Percentiles rank a stretch among this genome's conserved stretches.
Conservation (phyloP, 2,113 vertebrate genomes). For the Zeus faber region DNA sequence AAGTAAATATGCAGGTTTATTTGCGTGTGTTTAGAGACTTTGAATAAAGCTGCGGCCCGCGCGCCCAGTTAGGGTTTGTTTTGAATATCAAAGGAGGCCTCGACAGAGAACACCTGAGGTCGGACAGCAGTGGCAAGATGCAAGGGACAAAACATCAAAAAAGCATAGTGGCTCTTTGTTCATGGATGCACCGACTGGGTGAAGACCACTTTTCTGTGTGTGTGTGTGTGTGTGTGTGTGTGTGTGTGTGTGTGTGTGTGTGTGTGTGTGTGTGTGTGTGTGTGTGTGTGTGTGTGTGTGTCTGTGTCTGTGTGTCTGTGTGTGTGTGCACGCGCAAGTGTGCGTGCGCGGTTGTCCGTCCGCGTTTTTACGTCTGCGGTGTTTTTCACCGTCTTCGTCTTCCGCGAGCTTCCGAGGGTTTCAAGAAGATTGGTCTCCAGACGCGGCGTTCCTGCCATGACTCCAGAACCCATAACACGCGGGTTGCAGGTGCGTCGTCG, state of each 20-base stretch:
- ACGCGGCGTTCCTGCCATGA: too few relatives aligned
- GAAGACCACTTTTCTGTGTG: constrained; percentile 18
- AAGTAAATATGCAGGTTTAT: neutral
- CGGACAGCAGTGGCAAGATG: constrained; percentile 25
- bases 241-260: constrained; percentile 6
- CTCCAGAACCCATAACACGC: too few relatives aligned
- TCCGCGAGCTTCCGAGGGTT: too few relatives aligned
- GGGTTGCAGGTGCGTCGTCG: too few relatives aligned
- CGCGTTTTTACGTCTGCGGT: too few relatives aligned
- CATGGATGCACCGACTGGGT: too few relatives aligned
- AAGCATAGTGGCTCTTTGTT: constrained; percentile 17
- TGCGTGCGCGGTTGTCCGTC: neutral
- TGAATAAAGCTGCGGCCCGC: constrained; percentile 40
- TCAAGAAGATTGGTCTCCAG: too few relatives aligned
- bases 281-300: neutral
- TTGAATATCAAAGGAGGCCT: constrained; percentile 60
- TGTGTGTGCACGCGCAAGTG: too few relatives aligned
- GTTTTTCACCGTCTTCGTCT: too few relatives aligned
- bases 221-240: neutral
- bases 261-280: neutral
- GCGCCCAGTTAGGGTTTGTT: constrained; percentile 45
- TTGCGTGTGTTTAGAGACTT: constrained; percentile 8
- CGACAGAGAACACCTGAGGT: constrained; percentile 53
- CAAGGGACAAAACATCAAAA: constrained; percentile 28
- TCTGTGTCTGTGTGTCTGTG: neutral